phyloP scores from a whole-genome alignment of 92 coral and sea anemone genomes.

The Porites evermanni region DNA sequence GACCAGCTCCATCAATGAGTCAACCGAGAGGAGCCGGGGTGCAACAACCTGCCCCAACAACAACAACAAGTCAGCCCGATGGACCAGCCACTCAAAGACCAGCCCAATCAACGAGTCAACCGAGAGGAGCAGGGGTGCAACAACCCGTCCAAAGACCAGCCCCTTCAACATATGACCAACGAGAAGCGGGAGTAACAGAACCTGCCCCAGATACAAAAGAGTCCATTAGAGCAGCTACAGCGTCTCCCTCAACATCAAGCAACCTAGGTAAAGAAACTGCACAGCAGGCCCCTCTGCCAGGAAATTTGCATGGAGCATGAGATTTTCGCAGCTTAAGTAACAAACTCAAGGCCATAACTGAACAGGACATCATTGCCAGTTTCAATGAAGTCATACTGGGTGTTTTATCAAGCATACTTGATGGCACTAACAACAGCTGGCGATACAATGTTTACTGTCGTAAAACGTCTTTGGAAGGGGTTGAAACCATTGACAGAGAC shows the following conservation, averaged over 20 bases:
- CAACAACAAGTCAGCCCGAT: too few species aligned
- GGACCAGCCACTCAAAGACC: too few species aligned
- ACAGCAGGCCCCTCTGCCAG: neutral
- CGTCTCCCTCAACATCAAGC: neutral
- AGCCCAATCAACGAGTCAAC: too few species aligned
- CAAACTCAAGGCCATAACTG: neutral
- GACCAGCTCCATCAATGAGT: too few species aligned
- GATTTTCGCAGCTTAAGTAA: too few species aligned
- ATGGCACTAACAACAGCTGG: slow-evolving; percentile 36
- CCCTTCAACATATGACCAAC: neutral
- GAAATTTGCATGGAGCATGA: too few species aligned
- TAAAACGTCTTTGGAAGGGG: neutral
- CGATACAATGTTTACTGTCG: slow-evolving; percentile 3
- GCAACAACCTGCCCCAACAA: too few species aligned
- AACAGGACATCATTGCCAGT: slow-evolving; percentile 4
- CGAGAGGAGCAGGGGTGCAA: too few species aligned
- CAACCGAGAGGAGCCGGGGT: too few species aligned
- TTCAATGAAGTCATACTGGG: slow-evolving; percentile 8
- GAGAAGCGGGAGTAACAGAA: neutral
- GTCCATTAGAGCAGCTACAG: too few species aligned
- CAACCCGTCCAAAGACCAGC: too few species aligned
- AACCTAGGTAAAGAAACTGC: neutral
- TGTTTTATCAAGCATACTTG: neutral
- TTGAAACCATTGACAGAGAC: neutral
- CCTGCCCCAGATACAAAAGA: neutral